phyloP scores from a whole-genome alignment of 2,797 vertebrate species.

The Ispidina lecontei region DNA sequence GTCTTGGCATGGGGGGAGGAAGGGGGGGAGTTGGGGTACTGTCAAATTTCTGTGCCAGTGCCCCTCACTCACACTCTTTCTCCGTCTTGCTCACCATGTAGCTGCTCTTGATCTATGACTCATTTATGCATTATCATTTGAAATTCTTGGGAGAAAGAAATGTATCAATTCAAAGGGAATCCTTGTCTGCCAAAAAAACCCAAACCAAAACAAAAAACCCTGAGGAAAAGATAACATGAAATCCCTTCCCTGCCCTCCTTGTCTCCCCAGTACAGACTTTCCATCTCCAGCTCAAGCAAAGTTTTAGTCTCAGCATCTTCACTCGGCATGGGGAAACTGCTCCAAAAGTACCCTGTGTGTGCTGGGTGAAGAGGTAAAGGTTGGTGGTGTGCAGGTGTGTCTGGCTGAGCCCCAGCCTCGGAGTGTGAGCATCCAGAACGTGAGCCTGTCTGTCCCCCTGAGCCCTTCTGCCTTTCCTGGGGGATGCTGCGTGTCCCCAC shows the following conservation, averaged over 20 bases:
- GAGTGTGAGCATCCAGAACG: neutral
- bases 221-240: slow-evolving; percentile 16
- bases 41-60: slow-evolving; percentile 80
- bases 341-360: neutral
- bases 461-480: neutral
- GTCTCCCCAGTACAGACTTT: neutral
- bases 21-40: slow-evolving; percentile 74
- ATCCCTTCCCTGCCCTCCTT: neutral
- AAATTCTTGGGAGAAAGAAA: slow-evolving; percentile 77
- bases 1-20: slow-evolving; percentile 88
- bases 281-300: neutral
- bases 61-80: slow-evolving; percentile 72
- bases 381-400: neutral
- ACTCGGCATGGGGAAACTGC: neutral
- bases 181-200: slow-evolving; percentile 41
- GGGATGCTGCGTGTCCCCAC: neutral
- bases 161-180: slow-evolving; percentile 75
- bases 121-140: slow-evolving; percentile 74
- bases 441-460: neutral
- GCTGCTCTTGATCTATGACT: slow-evolving; percentile 77
- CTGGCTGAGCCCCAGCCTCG: neutral
- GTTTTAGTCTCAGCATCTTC: neutral
- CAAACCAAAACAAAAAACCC: neutral
- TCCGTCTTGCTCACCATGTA: slow-evolving; percentile 66
- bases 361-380: neutral